These are phyloP conservation scores for Pempheris klunzingeri DNA, from an alignment of 2,797 vertebrate species.

Conservation along the genomic window DNA sequence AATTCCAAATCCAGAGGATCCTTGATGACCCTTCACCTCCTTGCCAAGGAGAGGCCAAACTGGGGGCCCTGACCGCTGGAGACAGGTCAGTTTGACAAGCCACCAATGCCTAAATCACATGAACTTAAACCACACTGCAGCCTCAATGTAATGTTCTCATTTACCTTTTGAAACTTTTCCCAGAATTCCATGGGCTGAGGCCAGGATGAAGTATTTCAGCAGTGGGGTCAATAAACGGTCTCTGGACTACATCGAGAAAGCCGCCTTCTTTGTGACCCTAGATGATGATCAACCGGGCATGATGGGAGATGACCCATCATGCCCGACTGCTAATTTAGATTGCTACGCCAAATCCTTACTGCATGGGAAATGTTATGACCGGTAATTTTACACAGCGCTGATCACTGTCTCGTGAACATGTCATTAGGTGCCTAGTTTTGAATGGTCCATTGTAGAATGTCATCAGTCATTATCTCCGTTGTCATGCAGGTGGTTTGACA, in stretches of 20 bases:
- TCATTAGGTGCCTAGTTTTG: neutral
- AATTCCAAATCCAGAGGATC: conserved; percentile 91
- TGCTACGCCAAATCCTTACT: conserved; percentile 89
- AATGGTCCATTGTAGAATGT: neutral
- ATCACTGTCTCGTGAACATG: neutral
- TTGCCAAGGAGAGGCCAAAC: conserved; percentile 87
- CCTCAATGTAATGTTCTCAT: neutral
- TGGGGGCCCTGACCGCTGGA: conserved; percentile 90
- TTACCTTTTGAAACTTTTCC: conserved; percentile 25
- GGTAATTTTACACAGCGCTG: conserved; percentile 76
- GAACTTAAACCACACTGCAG: fast-evolving
- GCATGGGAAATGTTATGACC: conserved; percentile 91
- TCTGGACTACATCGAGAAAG: conserved; percentile 90
- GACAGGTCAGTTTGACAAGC: conserved; percentile 83
- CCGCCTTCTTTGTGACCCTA: conserved; percentile 92
- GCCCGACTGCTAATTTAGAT: conserved; percentile 86
- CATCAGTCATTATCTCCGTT: neutral
- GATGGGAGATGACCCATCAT: conserved; percentile 84
- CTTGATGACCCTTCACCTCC: conserved; percentile 87
- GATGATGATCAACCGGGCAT: conserved; percentile 89
- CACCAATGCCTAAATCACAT: neutral
- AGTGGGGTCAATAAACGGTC: conserved; percentile 85
- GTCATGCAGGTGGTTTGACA: conserved; percentile 87
- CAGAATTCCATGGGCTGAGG: conserved; percentile 90
- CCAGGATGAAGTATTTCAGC: conserved; percentile 85